Percentiles rank a stretch among this genome's conserved stretches.
These are phyloP conservation scores for Abramis brama DNA, from an alignment of 2,113 vertebrate species.

Conservation along the genomic window DNA sequence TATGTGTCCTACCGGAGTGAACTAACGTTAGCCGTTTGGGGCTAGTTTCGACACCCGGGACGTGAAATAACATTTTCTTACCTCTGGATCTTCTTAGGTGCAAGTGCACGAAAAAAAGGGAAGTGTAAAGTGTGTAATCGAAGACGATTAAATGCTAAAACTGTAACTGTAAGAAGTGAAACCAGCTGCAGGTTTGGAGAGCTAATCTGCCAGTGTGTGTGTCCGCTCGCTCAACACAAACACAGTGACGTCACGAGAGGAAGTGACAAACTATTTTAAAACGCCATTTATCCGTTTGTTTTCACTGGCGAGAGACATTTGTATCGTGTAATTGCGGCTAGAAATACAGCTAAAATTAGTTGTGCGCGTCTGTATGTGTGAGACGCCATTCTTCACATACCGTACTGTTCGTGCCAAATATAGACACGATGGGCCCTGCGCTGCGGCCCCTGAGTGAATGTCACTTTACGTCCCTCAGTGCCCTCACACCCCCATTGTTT, in stretches of 20 bases:
- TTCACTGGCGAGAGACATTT: background rate
- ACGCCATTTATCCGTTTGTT: constrained; percentile 47
- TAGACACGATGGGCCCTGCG: constrained; percentile 36
- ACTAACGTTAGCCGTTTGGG: constrained; percentile 18
- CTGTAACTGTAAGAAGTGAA: constrained; percentile 30
- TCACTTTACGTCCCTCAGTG: background rate
- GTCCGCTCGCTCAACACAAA: constrained; percentile 64
- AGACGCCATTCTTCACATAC: constrained; percentile 25
- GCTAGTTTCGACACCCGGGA: constrained; percentile 25
- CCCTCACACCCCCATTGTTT: background rate
- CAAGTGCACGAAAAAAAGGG: background rate
- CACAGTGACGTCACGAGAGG: constrained; percentile 64
- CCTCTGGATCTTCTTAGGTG: background rate
- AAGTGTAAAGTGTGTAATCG: constrained; percentile 61
- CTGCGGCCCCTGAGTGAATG: background rate
- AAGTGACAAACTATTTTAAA: constrained; percentile 49
- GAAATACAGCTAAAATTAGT: constrained; percentile 6
- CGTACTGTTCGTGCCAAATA: constrained; percentile 48
- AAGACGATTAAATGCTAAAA: constrained; percentile 52
- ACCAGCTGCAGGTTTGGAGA: constrained; percentile 19
- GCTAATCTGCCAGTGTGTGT: constrained; percentile 6
- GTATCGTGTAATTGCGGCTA: background rate
- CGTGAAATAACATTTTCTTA: background rate
- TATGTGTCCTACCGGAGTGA: background rate
- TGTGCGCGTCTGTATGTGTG: background rate